phyloP scores from a whole-genome alignment of 2,113 vertebrate species.

The Otis tarda region DNA sequence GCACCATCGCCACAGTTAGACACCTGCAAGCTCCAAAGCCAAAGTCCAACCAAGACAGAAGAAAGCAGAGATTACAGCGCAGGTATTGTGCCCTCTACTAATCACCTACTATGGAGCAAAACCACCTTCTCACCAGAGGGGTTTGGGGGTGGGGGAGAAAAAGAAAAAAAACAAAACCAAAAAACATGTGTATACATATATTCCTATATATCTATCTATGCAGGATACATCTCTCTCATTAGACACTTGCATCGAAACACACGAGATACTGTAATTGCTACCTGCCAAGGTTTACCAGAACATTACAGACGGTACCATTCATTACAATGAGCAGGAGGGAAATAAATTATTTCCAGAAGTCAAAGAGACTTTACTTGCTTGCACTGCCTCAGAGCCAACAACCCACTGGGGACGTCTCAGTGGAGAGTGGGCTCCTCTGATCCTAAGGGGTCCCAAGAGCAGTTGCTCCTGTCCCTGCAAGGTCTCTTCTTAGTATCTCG shows the following conservation, averaged over 20 bases:
- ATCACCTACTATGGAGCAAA: neutral
- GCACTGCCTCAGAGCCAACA: neutral
- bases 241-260: neutral
- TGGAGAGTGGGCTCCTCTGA: neutral
- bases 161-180: too few relatives aligned
- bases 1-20: neutral
- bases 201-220: neutral
- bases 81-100: neutral
- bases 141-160: too few relatives aligned
- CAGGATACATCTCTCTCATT: neutral
- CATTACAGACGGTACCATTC: neutral
- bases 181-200: too few relatives aligned
- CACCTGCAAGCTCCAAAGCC: neutral
- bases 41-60: neutral
- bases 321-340: neutral
- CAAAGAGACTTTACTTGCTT: neutral
- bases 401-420: accelerated
- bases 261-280: neutral
- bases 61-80: neutral
- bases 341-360: neutral
- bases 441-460: neutral
- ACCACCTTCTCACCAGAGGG: neutral
- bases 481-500: neutral
- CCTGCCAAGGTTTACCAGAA: neutral
- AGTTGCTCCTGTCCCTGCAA: neutral